phyloP scores from a whole-genome alignment of 37 sponge, comb jelly and placozoan genomes.

The Spongia lamella region DNA sequence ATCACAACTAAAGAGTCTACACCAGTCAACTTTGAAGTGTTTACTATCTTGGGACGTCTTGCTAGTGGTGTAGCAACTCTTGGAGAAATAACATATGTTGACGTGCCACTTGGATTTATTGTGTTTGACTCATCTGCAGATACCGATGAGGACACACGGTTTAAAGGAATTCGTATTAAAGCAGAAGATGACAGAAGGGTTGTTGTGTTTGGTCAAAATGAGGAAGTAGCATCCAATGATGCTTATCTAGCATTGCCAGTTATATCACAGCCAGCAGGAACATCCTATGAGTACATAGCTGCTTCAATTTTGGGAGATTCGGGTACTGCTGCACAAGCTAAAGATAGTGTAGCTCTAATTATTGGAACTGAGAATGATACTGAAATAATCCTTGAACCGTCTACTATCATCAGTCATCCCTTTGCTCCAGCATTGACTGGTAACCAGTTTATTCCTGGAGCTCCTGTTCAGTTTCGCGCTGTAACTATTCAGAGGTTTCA shows the following conservation, averaged over 20 bases:
- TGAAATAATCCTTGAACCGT: conserved; percentile 27
- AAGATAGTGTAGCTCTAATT: conserved; percentile 9
- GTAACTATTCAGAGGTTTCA: conserved; percentile 7
- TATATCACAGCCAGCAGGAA: not conserved
- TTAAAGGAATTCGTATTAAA: conserved; percentile 33
- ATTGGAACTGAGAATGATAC: conserved; percentile 54
- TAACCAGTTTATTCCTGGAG: conserved; percentile 1
- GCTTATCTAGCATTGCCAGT: conserved; percentile 48
- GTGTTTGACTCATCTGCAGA: too few species aligned
- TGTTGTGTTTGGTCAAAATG: conserved; percentile 45
- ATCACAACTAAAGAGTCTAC: too few species aligned
- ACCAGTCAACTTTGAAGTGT: too few species aligned
- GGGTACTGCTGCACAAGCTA: not conserved
- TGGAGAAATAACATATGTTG: too few species aligned
- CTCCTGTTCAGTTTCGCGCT: not conserved
- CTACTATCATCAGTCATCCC: not conserved
- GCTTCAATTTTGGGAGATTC: not conserved
- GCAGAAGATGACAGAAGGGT: conserved; percentile 29
- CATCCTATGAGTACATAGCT: conserved; percentile 46
- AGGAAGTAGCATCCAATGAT: conserved; percentile 35
- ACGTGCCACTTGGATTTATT: too few species aligned
- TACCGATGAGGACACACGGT: too few species aligned
- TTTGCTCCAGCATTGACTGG: not conserved
- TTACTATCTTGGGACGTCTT: too few species aligned
- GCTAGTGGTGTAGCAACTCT: too few species aligned